These are phyloP conservation scores for Sisyra terminalis DNA, from an alignment of 2,888 invertebrate species.

Conservation along the genomic window DNA sequence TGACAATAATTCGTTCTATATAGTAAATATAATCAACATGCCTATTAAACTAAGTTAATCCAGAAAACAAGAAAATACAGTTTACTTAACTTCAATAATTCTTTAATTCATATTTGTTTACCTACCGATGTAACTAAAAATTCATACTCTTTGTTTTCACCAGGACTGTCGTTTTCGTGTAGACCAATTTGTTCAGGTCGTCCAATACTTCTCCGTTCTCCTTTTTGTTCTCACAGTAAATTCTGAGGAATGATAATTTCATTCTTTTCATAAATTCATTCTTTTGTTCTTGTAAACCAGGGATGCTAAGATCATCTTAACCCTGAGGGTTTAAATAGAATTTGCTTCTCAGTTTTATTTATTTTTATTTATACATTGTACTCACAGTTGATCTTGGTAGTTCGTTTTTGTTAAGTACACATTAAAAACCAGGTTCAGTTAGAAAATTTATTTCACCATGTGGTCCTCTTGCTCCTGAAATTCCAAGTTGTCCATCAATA, in stretches of 20 bases:
- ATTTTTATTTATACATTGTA: constrained; percentile 11
- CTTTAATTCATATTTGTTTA: no score
- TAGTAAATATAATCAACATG: no score
- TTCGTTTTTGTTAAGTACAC: constrained; percentile 51
- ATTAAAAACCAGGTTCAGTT: constrained; percentile 51
- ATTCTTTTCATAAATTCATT: constrained; percentile 51
- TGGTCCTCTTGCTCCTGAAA: constrained; percentile 54
- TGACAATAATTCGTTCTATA: no score
- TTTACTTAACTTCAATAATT: no score
- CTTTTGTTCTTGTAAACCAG: constrained; percentile 45
- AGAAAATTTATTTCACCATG: constrained; percentile 49
- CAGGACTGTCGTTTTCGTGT: constrained; percentile 47
- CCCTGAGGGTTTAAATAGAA: no score
- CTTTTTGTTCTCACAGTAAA: constrained; percentile 36
- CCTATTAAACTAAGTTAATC: no score
- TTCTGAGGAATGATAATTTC: constrained; percentile 34
- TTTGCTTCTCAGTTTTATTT: no score
- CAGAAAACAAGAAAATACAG: no score
- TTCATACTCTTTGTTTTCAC: no score
- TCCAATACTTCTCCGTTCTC: constrained; percentile 32
- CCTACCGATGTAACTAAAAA: no score
- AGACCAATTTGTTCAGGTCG: constrained; percentile 33
- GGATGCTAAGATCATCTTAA: constrained; percentile 35
- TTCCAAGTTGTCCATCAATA: constrained; percentile 46
- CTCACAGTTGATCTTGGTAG: constrained; percentile 45